Percentiles rank a stretch among this genome's conserved stretches.
phyloP scores from a whole-genome alignment of 2,888 invertebrate genomes.

The Macaria notata region DNA sequence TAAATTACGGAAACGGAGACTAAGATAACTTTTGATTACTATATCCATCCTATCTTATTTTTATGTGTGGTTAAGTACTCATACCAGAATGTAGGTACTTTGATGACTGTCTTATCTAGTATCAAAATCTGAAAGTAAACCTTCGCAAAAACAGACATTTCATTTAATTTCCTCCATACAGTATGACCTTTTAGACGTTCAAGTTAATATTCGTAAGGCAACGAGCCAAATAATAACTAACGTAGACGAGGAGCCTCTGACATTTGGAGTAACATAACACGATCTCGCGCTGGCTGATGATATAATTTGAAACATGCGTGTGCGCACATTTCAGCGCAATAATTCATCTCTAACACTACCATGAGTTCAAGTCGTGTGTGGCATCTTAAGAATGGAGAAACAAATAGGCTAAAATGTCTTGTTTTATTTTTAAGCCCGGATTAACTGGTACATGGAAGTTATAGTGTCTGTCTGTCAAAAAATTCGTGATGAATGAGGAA shows the following conservation, averaged over 20 bases:
- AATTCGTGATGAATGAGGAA: too few relatives aligned
- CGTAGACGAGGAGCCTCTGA: constrained; percentile 55
- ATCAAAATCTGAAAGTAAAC: too few relatives aligned
- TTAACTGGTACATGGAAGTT: neutral
- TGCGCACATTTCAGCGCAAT: constrained; percentile 52
- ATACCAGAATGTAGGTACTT: too few relatives aligned
- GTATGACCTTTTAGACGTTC: constrained; percentile 45
- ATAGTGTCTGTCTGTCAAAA: too few relatives aligned
- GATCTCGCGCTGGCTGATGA: constrained; percentile 63
- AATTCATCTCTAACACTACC: constrained; percentile 56
- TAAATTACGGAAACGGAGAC: too few relatives aligned
- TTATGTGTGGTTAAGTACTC: too few relatives aligned
- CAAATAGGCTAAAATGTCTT: constrained; percentile 30
- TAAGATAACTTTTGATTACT: too few relatives aligned
- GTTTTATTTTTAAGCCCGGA: constrained; percentile 16
- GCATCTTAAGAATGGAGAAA: constrained; percentile 35
- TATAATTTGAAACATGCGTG: constrained; percentile 68
- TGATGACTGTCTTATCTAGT: too few relatives aligned
- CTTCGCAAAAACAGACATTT: neutral
- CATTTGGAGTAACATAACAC: constrained; percentile 65
- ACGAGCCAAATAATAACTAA: constrained; percentile 70
- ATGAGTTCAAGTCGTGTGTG: constrained; percentile 35
- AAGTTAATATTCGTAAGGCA: constrained; percentile 65
- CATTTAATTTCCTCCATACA: constrained; percentile 28
- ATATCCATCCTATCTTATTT: too few relatives aligned